Evolutionary conservation across 2,888 invertebrate genomes (phyloP).

Genomic region (Athalia cordata): DNA sequence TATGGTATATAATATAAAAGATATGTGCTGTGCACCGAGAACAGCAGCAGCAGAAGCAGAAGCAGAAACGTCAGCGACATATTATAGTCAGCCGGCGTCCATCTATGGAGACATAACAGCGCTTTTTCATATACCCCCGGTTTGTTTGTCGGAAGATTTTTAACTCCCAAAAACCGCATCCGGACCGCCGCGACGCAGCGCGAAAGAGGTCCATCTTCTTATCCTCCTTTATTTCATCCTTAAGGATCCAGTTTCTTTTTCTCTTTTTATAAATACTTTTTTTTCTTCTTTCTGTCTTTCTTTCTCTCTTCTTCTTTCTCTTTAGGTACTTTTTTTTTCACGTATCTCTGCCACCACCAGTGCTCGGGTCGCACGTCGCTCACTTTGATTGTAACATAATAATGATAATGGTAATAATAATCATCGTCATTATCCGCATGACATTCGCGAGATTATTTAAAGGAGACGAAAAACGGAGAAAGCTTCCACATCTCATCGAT

Average conservation of each 20-base stretch:
- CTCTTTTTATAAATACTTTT: too few relatives aligned
- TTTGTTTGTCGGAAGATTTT: conserved; percentile 21
- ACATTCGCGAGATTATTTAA: neutral
- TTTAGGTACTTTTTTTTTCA: neutral
- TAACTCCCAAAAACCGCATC: conserved; percentile 24
- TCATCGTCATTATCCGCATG: neutral
- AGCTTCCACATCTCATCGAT: neutral
- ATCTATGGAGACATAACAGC: conserved; percentile 45
- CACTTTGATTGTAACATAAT: conserved; percentile 24
- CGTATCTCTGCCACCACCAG: neutral
- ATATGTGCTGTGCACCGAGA: neutral
- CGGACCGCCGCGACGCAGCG: neutral
- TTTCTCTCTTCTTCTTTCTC: too few relatives aligned
- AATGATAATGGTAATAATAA: conserved; percentile 10
- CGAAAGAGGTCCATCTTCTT: conserved; percentile 15
- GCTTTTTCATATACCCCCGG: conserved; percentile 3
- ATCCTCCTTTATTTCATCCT: too few relatives aligned
- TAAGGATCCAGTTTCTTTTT: too few relatives aligned
- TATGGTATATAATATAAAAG: neutral
- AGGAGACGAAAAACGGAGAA: too few relatives aligned
- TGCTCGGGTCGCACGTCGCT: conserved; percentile 27
- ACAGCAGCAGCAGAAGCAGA: neutral
- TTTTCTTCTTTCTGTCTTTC: too few relatives aligned
- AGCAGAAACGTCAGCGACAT: neutral
- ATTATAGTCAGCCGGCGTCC: conserved; percentile 31